These are phyloP conservation scores for Tursiops truncatus DNA, from an alignment of 2,113 vertebrate genomes.

Conservation along the genomic window DNA sequence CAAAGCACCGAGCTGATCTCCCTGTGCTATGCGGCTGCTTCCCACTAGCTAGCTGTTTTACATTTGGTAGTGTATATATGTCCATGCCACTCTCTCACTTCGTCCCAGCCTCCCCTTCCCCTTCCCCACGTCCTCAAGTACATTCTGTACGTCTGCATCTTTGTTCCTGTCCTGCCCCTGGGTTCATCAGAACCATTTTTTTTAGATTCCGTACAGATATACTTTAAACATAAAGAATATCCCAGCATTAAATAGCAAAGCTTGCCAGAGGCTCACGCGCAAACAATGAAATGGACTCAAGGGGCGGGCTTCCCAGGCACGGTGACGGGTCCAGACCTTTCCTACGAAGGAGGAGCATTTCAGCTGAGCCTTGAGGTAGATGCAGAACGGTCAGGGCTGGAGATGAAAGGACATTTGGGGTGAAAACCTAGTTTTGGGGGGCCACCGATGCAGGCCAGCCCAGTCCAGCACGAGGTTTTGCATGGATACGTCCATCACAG, in stretches of 20 bases:
- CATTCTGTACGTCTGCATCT: too few relatives aligned
- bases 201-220: neutral
- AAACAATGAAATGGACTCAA: neutral
- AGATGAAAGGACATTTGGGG: neutral
- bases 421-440: neutral
- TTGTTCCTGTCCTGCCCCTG: too few relatives aligned
- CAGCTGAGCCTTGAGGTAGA: neutral
- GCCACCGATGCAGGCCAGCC: neutral
- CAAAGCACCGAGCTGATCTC: too few relatives aligned
- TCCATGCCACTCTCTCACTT: fast-evolving
- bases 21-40: too few relatives aligned
- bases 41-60: too few relatives aligned
- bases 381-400: neutral
- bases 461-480: neutral
- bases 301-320: neutral
- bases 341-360: neutral
- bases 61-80: too few relatives aligned
- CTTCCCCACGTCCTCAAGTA: too few relatives aligned
- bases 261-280: neutral
- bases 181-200: too few relatives aligned
- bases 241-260: neutral
- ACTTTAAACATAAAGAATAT: neutral
- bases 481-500: neutral
- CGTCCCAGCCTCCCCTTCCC: too few relatives aligned
- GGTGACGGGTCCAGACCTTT: neutral